Base-by-base conservation (phyloP, 1,140 invertebrate species). In the Bilobella aurantiaca region DNA sequence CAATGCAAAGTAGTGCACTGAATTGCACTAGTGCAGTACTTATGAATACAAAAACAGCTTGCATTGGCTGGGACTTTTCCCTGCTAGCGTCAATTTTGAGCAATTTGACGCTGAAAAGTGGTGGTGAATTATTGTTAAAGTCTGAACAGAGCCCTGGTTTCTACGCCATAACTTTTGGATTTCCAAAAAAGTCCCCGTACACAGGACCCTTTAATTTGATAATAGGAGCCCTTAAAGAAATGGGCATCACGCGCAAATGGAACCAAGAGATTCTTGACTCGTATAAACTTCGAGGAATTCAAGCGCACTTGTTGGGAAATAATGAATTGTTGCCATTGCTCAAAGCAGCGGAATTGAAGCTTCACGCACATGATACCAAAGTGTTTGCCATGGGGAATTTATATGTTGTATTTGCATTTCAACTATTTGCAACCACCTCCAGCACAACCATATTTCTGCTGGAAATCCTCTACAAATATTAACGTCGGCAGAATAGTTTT, bases 131-230 rank as follows among this genome's bases (percentile, higher is more conserved):
- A 1, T 21, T 66, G 3, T 27, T 37, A 30, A 8, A 53, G 1
- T 16, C 65, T 0, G 56, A 32, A 3, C n/a, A 42, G 3, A 23
- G 46, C 1, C 14, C 28, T 0, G 12, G 18, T 23, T 29, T 25
- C 0, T 1, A 28, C 3, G 18, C n/a, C 1, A 42, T 62, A 57
- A 14, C 46, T 12, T 62, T 66, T 56, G 65, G n/a, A 0, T 30
- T 66, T 37, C 59, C 1, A 5, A 66, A 66, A 30, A 34, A 58
- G 3, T 66, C 65, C 3, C n/a, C 27, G 3, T 62, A 37, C 47
- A 61, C 59, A 0, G 23, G 56, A 18, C 28, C 59, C 27, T 66
- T 34, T 23, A 62, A 49, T 30, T 3, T n/a, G 12, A 53, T 66
- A 12, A 56, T 42, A 1, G 21, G 29, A 1, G 27, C 21, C 0